phyloP scores from a whole-genome alignment of 2,888 invertebrate genomes.

The Elegia similella region DNA sequence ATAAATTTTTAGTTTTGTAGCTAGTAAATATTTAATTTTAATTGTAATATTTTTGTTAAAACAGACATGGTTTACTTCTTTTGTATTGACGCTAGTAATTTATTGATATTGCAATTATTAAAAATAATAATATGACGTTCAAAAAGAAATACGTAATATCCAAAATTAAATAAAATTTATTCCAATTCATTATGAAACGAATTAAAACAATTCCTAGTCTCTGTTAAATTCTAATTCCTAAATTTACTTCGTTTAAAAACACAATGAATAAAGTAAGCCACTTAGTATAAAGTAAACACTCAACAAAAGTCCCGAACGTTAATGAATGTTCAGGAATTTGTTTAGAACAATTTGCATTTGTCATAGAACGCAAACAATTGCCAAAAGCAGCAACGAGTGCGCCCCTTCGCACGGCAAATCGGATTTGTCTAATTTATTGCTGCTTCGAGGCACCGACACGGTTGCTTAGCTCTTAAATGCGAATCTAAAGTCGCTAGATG shows the following conservation, averaged over 20 bases:
- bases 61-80: no score
- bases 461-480: slow-evolving; percentile 56
- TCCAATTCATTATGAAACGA: no score
- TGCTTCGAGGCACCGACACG: slow-evolving; percentile 63
- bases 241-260: background rate
- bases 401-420: slow-evolving; percentile 64
- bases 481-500: slow-evolving; percentile 1
- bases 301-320: background rate
- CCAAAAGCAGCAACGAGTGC: slow-evolving; percentile 16
- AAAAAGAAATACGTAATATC: no score
- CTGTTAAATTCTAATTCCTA: no score
- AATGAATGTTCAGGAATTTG: slow-evolving; percentile 4
- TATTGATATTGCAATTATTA: no score
- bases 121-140: no score
- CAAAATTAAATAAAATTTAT: no score
- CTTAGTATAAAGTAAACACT: background rate
- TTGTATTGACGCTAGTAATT: no score
- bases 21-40: no score
- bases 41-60: no score
- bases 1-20: no score
- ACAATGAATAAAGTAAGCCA: background rate
- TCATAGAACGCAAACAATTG: slow-evolving; percentile 16
- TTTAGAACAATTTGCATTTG: slow-evolving; percentile 13
- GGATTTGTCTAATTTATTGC: slow-evolving; percentile 80
- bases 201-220: no score